Evolutionary conservation across 2,113 vertebrate species (phyloP).

Genomic region (Eudyptes chrysolophus): DNA sequence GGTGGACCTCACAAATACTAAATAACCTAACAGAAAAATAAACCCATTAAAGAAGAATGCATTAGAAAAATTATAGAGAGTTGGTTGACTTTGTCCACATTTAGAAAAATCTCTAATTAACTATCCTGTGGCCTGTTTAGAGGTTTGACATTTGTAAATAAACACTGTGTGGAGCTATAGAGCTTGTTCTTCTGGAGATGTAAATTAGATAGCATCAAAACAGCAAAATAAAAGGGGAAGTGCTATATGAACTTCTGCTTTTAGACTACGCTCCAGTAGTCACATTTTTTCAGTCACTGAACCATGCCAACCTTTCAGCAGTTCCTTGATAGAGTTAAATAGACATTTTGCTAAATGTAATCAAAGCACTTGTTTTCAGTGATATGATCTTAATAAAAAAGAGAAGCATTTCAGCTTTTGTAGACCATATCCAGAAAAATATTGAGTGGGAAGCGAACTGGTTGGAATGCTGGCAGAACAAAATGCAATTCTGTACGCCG

Average conservation of each 20-base stretch:
- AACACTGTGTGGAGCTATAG: constrained; percentile 49
- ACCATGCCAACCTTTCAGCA: neutral
- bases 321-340: neutral
- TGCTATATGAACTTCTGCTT: neutral
- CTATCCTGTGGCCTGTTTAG: neutral
- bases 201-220: neutral
- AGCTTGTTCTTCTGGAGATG: neutral
- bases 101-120: neutral
- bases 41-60: neutral
- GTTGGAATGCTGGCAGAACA: neutral
- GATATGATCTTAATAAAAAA: neutral
- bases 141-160: neutral
- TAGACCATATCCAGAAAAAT: neutral
- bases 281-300: neutral
- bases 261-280: neutral
- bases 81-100: neutral
- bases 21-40: neutral
- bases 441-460: neutral
- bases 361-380: neutral
- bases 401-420: neutral
- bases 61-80: neutral
- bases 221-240: neutral
- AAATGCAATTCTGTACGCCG: neutral
- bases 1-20: neutral
- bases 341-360: neutral